These are phyloP conservation scores for Apoda limacodes DNA, from an alignment of 2,888 invertebrate genomes.

Conservation along the genomic window DNA sequence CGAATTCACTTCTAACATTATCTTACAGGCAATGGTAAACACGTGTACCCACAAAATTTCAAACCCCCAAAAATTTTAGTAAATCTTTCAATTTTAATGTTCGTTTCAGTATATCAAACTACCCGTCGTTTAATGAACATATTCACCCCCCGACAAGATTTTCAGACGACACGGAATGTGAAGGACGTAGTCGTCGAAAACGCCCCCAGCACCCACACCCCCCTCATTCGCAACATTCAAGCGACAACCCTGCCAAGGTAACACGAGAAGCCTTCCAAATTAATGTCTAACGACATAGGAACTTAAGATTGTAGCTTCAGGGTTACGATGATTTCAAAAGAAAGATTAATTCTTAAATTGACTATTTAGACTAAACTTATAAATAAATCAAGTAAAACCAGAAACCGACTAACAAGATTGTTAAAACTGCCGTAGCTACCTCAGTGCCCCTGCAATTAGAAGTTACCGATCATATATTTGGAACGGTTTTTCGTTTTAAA, in stretches of 20 bases:
- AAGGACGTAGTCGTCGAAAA: constrained; percentile 58
- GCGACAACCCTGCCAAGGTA: constrained; percentile 56
- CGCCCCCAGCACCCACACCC: constrained; percentile 37
- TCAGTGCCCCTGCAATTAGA: too few species aligned
- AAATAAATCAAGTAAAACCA: too few species aligned
- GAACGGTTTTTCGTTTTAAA: too few species aligned
- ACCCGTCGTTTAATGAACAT: constrained; percentile 84
- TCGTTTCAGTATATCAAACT: constrained; percentile 77
- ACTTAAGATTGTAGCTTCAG: too few species aligned
- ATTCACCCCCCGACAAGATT: constrained; percentile 89
- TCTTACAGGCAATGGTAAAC: too few species aligned
- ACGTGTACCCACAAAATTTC: background rate
- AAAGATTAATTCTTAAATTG: too few species aligned
- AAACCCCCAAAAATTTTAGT: background rate
- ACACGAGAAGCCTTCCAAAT: constrained; percentile 82
- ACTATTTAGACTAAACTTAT: too few species aligned
- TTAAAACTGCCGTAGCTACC: too few species aligned
- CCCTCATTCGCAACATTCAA: constrained; percentile 22
- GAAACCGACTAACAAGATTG: too few species aligned
- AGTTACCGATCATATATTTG: too few species aligned
- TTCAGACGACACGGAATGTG: constrained; percentile 80
- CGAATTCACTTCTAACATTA: too few species aligned
- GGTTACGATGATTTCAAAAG: too few species aligned
- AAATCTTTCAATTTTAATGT: constrained; percentile 3
- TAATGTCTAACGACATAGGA: constrained; percentile 78